Conservation (phyloP, 2,888 invertebrate species). For the Mythimna ferrago region DNA sequence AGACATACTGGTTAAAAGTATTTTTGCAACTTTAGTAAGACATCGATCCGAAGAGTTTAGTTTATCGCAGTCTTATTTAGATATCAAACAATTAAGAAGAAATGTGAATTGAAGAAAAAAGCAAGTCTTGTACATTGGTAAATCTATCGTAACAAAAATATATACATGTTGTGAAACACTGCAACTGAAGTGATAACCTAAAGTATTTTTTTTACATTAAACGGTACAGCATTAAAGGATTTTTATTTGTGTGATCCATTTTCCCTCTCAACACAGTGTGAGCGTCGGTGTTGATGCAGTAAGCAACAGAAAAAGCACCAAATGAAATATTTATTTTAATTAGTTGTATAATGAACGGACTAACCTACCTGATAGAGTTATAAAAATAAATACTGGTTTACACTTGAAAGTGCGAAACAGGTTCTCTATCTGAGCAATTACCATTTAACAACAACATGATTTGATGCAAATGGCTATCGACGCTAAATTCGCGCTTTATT, state of each 20-base stretch:
- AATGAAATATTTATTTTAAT: slow-evolving; percentile 28
- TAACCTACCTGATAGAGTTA: slow-evolving; percentile 57
- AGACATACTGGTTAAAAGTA: neutral
- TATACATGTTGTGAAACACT: neutral
- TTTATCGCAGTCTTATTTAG: neutral
- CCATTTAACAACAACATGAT: slow-evolving; percentile 76
- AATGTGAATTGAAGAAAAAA: neutral
- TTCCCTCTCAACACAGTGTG: neutral
- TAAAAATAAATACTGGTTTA: slow-evolving; percentile 76
- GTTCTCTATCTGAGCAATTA: slow-evolving; percentile 76
- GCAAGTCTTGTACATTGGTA: too few relatives aligned
- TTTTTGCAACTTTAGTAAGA: neutral
- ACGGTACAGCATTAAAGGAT: neutral
- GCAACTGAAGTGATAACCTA: neutral
- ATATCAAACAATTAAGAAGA: neutral
- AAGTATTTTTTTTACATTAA: neutral
- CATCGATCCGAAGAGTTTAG: neutral
- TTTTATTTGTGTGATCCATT: neutral
- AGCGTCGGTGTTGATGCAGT: neutral
- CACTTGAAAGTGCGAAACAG: slow-evolving; percentile 80
- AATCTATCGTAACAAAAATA: too few relatives aligned
- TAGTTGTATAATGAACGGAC: slow-evolving; percentile 50
- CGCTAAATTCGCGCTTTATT: slow-evolving; percentile 69
- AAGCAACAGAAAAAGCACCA: neutral
- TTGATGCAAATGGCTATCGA: slow-evolving; percentile 72